Base-by-base conservation (phyloP, 2,888 invertebrate species). In the Phyllotreta striolata region DNA sequence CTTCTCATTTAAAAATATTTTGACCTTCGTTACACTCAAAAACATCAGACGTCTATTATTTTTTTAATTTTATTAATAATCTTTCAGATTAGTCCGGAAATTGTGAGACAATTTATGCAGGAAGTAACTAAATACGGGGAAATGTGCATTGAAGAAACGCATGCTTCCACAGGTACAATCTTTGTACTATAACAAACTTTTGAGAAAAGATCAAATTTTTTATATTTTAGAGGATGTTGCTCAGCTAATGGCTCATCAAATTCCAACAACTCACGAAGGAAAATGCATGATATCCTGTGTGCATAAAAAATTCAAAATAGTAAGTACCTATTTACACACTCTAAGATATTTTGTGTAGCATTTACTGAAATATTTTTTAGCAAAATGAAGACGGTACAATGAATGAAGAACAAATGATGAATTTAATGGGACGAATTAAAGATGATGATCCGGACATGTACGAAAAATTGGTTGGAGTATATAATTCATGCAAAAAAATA, bases 81-180 rank as follows among this genome's bases (percentile, higher is more conserved):
- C 35, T 73, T 67, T 64, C 49, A 76, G 76, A 46, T 76, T 34
- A 69, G 71, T 54, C 57, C 70, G 54, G 69, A 71, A 38, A 64
- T 76, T 34, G 38, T 72, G 0, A 64, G 71, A 6, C 66, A 73
- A 41, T 68, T 75, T 12, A 66, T 73, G 61, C 69, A 69, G 37
- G 68, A 71, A 67, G 35, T 75, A 24, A 70, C 72, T 38, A 66
- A 69, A 56, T 58, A 69, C 43, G 76, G 72, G 8, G 62, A 69
- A 34, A 65, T 69, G 55, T 76, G 76, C 64, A 68, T 70, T 1
- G 71, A 70, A 62, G 71, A 74, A 63, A 70, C 71, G 8, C 68
- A 72, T 12, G 72, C 76, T 5, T 68, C 69, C 34, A 60, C 66
- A 38, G 73, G 77, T 77, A 71, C 60, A 56, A n/a, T n/a, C n/a